These are phyloP conservation scores for Hipparchia semele DNA, from an alignment of 2,888 invertebrate species.

Conservation along the genomic window DNA sequence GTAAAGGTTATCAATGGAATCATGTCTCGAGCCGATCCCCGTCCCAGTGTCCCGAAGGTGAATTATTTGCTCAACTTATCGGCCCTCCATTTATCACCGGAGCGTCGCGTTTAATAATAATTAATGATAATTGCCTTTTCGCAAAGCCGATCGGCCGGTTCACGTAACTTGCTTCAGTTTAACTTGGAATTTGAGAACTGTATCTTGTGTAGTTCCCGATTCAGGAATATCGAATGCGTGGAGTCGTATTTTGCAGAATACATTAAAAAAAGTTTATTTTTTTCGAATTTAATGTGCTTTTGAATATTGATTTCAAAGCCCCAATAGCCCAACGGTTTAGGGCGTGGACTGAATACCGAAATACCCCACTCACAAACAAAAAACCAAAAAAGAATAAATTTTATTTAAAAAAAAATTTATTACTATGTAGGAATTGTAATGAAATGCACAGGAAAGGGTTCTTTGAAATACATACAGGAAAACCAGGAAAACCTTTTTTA, in stretches of 20 bases:
- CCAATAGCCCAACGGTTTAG: too few species aligned
- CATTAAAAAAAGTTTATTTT: too few species aligned
- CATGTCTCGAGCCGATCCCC: constrained; percentile 29
- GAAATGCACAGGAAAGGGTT: not conserved
- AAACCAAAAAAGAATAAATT: not conserved
- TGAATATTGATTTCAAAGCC: too few species aligned
- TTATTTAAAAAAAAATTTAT: not conserved
- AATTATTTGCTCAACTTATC: constrained; percentile 81
- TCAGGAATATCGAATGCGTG: constrained; percentile 46
- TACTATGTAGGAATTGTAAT: not conserved
- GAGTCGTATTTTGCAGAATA: constrained; percentile 43
- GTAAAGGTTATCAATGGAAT: constrained; percentile 31
- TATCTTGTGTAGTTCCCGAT: constrained; percentile 75
- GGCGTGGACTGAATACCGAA: too few species aligned
- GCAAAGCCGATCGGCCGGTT: constrained; percentile 82
- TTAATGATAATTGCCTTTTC: constrained; percentile 82
- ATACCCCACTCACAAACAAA: not conserved
- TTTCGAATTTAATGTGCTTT: too few species aligned
- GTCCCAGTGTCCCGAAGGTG: constrained; percentile 49
- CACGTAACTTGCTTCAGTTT: constrained; percentile 81
- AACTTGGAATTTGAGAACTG: constrained; percentile 82
- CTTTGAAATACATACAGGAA: not conserved
- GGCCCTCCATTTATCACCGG: constrained; percentile 76
- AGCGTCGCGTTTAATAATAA: constrained; percentile 82
- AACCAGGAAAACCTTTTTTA: not conserved